phyloP scores from a whole-genome alignment of 2,797 vertebrate genomes.

The Gouania willdenowi region DNA sequence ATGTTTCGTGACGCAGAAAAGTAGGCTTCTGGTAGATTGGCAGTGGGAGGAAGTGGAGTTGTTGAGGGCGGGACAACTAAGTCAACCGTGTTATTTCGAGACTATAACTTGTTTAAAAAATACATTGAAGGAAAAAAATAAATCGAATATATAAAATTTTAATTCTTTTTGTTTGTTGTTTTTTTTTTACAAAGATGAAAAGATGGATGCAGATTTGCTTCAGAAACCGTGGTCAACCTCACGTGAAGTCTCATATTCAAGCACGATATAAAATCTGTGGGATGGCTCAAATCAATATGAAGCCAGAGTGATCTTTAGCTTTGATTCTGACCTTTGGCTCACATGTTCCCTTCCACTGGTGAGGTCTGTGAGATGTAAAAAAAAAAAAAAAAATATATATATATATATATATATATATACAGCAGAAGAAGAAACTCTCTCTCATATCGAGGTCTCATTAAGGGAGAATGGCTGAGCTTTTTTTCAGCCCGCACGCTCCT shows the following conservation, averaged over 20 bases:
- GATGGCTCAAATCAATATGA: constrained; percentile 43
- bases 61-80: too few species aligned
- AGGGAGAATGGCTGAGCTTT: background rate
- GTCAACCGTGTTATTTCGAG: too few species aligned
- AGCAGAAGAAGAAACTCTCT: background rate
- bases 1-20: too few species aligned
- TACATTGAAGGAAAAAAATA: too few species aligned
- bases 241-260: constrained; percentile 17
- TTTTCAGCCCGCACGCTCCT: constrained; percentile 5
- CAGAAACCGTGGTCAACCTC: background rate
- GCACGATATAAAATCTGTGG: constrained; percentile 28
- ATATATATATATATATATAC: too few species aligned
- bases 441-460: constrained; percentile 17
- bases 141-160: background rate
- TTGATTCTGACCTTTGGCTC: constrained; percentile 18
- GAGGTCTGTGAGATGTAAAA: constrained; percentile 9
- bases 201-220: background rate
- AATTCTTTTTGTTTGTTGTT: background rate
- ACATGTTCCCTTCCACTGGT: constrained; percentile 7
- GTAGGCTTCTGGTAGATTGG: too few species aligned
- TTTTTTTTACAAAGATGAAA: too few species aligned
- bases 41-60: too few species aligned
- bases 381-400: too few species aligned
- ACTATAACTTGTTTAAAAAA: too few species aligned
- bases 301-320: constrained; percentile 33